Evolutionary conservation across 2,113 vertebrate genomes (phyloP).

Genomic region (Nycticorax nycticorax): DNA sequence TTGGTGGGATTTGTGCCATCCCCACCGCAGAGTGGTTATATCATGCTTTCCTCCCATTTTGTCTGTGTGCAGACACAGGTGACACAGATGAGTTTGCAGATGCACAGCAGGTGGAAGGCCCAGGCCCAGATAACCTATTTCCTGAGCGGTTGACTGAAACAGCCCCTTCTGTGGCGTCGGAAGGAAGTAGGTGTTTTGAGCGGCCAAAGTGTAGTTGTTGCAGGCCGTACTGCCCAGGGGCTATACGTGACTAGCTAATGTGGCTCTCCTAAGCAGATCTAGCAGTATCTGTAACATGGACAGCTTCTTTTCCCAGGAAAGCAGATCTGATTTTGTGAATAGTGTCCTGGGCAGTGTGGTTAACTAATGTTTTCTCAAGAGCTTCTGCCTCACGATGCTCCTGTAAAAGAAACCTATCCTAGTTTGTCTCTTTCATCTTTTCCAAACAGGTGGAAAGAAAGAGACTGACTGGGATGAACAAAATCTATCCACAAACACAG

Average conservation of each 20-base stretch:
- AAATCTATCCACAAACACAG: not conserved
- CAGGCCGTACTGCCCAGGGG: accelerated
- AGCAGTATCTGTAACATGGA: not conserved
- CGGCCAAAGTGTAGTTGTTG: accelerated
- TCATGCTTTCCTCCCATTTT: not conserved
- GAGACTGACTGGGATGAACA: not conserved
- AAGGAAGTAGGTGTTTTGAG: not conserved
- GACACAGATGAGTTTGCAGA: not conserved
- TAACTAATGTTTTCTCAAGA: not conserved
- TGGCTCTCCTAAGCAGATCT: not conserved
- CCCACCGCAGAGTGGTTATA: accelerated
- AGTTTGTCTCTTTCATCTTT: not conserved
- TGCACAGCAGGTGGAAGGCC: not conserved
- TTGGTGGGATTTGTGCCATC: not conserved
- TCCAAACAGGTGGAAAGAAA: not conserved
- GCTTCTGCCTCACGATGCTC: not conserved
- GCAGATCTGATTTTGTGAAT: not conserved
- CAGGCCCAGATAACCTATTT: not conserved
- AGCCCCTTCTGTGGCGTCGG: accelerated
- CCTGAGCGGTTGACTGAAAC: not conserved
- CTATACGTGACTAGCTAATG: accelerated
- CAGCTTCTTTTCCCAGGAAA: not conserved
- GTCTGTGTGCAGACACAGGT: not conserved
- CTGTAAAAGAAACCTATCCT: not conserved
- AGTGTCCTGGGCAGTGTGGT: not conserved